Percentiles rank a stretch among this genome's conserved stretches.
Evolutionary conservation across 2,113 vertebrate species (phyloP).

Genomic region (Megaptera novaeangliae): DNA sequence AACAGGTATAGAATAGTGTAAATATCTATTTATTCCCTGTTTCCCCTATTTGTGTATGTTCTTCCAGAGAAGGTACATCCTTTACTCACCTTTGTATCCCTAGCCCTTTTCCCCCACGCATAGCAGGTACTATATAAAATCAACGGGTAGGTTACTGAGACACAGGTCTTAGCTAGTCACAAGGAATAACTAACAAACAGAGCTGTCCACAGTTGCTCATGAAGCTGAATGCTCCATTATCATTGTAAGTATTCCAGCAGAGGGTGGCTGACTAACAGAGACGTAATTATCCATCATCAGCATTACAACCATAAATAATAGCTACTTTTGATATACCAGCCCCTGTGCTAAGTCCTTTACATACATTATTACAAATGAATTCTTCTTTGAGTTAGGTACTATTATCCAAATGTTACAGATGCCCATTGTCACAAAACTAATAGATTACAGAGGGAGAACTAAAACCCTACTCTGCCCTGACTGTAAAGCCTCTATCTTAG

Average conservation of each 20-base stretch:
- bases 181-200: slow-evolving; percentile 12
- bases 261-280: not conserved
- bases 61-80: not conserved
- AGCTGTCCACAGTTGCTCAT: not conserved
- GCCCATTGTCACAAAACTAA: not conserved
- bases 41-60: not conserved
- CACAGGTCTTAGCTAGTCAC: not conserved
- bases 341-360: not conserved
- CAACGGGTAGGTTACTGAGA: not conserved
- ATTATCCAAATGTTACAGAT: not conserved
- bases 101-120: not conserved
- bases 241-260: not conserved
- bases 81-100: not conserved
- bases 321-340: not conserved
- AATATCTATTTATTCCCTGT: not conserved
- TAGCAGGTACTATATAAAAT: not conserved
- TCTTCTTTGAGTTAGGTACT: not conserved
- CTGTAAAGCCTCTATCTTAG: not conserved
- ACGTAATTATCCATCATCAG: not conserved
- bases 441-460: not conserved
- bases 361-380: not conserved
- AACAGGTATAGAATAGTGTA: not conserved
- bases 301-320: not conserved
- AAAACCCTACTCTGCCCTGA: not conserved
- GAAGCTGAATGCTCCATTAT: not conserved